Percentiles rank a stretch among this genome's conserved stretches.
These are phyloP conservation scores for Microctenopoma lineatum DNA, from an alignment of 2,797 vertebrate species.

Conservation along the genomic window DNA sequence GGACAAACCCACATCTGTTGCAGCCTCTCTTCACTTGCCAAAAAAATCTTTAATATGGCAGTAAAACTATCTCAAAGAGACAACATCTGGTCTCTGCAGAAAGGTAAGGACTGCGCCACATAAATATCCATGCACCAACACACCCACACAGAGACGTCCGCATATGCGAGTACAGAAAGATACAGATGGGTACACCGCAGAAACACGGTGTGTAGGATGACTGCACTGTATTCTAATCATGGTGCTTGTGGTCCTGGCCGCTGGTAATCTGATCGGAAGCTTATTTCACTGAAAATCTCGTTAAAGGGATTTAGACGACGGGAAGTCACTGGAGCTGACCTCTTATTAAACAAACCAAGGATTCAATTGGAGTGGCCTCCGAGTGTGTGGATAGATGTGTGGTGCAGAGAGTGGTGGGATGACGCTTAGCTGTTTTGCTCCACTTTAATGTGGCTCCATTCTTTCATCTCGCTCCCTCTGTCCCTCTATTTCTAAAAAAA, in stretches of 20 bases:
- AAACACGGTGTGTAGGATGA: neutral
- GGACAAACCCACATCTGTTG: constrained; percentile 63
- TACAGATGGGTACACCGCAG: constrained; percentile 22
- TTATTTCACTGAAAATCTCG: constrained; percentile 35
- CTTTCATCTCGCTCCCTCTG: constrained; percentile 13
- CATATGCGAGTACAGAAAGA: constrained; percentile 5
- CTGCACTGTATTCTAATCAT: constrained; percentile 1
- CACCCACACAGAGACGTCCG: constrained; percentile 11
- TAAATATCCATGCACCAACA: constrained; percentile 29
- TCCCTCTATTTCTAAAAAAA: constrained; percentile 17
- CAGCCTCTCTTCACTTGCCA: constrained; percentile 61
- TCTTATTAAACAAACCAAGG: constrained; percentile 33
- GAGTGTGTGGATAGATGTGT: neutral
- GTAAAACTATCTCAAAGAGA: constrained; percentile 64
- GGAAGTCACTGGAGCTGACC: constrained; percentile 24
- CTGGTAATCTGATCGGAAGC: constrained; percentile 13
- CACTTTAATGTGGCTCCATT: constrained; percentile 12
- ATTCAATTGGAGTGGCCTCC: constrained; percentile 8
- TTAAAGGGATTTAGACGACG: constrained; percentile 30
- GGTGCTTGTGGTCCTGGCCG: constrained; percentile 1
- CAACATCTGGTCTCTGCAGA: constrained; percentile 61
- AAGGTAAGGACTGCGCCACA: constrained; percentile 46
- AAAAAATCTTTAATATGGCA: constrained; percentile 59
- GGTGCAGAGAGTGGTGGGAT: neutral
- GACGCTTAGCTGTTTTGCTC: constrained; percentile 12